Evolutionary conservation across 1,140 invertebrate species (phyloP).

Genomic region (Orius laevigatus): DNA sequence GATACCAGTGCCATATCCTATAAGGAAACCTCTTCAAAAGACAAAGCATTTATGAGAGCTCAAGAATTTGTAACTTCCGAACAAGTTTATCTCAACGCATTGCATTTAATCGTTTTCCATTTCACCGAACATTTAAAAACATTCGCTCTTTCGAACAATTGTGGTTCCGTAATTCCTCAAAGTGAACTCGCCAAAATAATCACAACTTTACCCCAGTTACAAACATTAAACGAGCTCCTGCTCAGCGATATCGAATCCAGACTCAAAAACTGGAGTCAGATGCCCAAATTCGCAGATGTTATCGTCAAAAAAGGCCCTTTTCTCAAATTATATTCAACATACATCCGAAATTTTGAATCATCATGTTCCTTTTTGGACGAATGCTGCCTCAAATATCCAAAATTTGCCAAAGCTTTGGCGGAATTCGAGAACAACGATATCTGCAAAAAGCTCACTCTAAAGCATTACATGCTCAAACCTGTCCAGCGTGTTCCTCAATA

Average conservation of each 20-base stretch:
- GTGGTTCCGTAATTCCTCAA: conserved; percentile 29
- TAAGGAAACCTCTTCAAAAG: conserved; percentile 22
- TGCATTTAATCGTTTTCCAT: conserved; percentile 50
- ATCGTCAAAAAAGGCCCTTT: conserved; percentile 61
- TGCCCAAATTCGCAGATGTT: conserved; percentile 50
- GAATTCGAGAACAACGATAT: conserved; percentile 47
- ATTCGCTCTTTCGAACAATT: conserved; percentile 28
- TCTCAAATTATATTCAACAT: conserved; percentile 54
- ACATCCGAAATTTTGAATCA: conserved; percentile 51
- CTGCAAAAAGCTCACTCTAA: conserved; percentile 45
- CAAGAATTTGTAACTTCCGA: conserved; percentile 53
- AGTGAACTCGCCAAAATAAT: conserved; percentile 39
- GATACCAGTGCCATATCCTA: too few relatives aligned
- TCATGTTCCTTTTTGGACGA: conserved; percentile 44
- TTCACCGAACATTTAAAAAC: conserved; percentile 38
- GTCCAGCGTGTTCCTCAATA: conserved; percentile 58
- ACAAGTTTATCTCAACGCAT: conserved; percentile 47
- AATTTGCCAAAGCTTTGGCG: conserved; percentile 41
- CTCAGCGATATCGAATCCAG: conserved; percentile 44
- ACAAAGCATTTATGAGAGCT: conserved; percentile 38
- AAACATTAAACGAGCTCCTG: conserved; percentile 45
- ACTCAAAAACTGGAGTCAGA: conserved; percentile 40
- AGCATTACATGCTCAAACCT: conserved; percentile 61
- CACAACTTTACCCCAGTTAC: conserved; percentile 38
- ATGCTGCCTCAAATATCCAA: conserved; percentile 38